phyloP scores from a whole-genome alignment of 2,888 invertebrate genomes.

The Ceraclea dissimilis region DNA sequence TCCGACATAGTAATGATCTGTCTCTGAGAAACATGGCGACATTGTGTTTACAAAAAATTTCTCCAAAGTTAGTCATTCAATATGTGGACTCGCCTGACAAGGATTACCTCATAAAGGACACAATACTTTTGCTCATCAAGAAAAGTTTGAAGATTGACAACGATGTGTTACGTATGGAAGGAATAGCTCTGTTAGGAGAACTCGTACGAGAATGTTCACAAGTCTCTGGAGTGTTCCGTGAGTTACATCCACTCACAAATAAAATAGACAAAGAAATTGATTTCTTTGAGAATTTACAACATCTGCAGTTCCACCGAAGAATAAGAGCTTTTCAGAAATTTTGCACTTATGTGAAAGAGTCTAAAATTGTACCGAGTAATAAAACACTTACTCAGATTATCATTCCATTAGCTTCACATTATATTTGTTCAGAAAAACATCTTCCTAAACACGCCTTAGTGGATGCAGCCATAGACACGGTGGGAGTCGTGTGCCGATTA shows the following conservation, averaged over 20 bases:
- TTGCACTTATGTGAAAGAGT: conserved; percentile 55
- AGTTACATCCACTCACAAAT: conserved; percentile 60
- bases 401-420: conserved; percentile 74
- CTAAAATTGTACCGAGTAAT: conserved; percentile 53
- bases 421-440: conserved; percentile 71
- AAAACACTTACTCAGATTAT: conserved; percentile 77
- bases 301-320: conserved; percentile 79
- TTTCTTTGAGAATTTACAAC: conserved; percentile 89
- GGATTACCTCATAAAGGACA: conserved; percentile 62
- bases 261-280: conserved; percentile 77
- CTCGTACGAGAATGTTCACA: conserved; percentile 65
- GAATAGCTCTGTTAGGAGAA: conserved; percentile 69
- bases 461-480: conserved; percentile 76
- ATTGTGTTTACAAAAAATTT: conserved; percentile 62
- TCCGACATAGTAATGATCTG: conserved; percentile 74
- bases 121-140: conserved; percentile 65
- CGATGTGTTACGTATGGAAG: conserved; percentile 70
- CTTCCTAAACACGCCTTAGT: conserved; percentile 70
- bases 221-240: conserved; percentile 62
- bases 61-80: conserved; percentile 55
- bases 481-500: conserved; percentile 67
- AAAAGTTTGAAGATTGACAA: conserved; percentile 62
- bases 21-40: conserved; percentile 74
- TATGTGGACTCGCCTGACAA: conserved; percentile 50
- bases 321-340: conserved; percentile 76